These are phyloP conservation scores for Epirrhoe tristata DNA, from an alignment of 2,888 invertebrate species.

Conservation along the genomic window DNA sequence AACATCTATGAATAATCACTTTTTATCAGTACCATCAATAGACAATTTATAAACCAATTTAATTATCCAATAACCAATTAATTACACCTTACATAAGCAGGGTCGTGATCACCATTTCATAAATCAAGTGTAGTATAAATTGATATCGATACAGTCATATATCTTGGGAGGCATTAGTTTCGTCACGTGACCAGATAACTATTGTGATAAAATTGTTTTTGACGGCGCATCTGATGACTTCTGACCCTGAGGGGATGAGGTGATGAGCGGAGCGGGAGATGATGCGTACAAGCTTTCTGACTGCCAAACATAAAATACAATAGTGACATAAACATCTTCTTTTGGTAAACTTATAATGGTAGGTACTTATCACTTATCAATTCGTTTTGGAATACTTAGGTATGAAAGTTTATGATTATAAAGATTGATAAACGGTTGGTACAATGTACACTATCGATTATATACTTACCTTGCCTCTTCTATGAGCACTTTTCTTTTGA, in stretches of 20 bases:
- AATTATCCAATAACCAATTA: conserved; percentile 25
- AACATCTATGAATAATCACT: background rate
- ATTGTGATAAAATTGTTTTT: conserved; percentile 46
- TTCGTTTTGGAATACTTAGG: too few relatives aligned
- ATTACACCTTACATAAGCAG: conserved; percentile 19
- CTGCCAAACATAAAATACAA: too few relatives aligned
- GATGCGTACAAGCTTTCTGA: background rate
- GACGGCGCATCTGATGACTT: conserved; percentile 43
- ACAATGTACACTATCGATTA: too few relatives aligned
- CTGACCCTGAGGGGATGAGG: conserved; percentile 34
- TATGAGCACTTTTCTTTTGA: too few relatives aligned
- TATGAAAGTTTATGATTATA: too few relatives aligned
- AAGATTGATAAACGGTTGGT: too few relatives aligned
- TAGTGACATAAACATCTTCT: too few relatives aligned
- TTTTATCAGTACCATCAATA: conserved; percentile 1
- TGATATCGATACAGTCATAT: conserved; percentile 45
- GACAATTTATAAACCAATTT: conserved; percentile 16
- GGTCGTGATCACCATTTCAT: conserved; percentile 33
- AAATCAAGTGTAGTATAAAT: conserved; percentile 43
- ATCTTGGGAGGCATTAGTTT: conserved; percentile 43
- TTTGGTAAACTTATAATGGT: too few relatives aligned
- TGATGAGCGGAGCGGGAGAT: conserved; percentile 27
- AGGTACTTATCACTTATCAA: too few relatives aligned
- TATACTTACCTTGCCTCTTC: too few relatives aligned
- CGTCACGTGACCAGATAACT: conserved; percentile 47